Evolutionary conservation across 2,888 invertebrate genomes (phyloP), one percentile per base, ranked within the genome.

Genomic region (Xestia xanthographa): DNA sequence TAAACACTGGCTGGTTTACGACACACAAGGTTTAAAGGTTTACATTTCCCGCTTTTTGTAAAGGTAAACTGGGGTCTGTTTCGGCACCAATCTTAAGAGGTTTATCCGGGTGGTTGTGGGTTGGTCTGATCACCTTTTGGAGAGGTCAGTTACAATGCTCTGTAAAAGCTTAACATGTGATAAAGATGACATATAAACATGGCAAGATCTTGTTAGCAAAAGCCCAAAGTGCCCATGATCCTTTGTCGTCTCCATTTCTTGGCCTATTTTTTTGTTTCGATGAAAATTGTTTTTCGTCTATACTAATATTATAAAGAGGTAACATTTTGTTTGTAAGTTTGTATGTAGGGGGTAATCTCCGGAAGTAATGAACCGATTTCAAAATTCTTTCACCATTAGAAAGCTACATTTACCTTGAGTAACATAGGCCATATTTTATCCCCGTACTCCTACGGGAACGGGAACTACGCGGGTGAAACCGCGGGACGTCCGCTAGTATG

Each of bases 1-100:
- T 87, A 86, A 89, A 89, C 83, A 88, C 72, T 56, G 66, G 60
- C 48, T 65, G 73, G 67, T 79, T 82, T 84, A 79, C 58, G 75
- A 77, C 53, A 75, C 72, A 77, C 69, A 72, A 29, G 62, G 75
- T 62, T 79, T 79, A 70, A 65, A 67, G 65, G 67, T 73, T 67
- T 62, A 72, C 53, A 56, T 71, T 81, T 12, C 66, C 60, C 62
- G 34, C 68, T 84, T 84, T 84, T 84, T 75, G 63, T 65, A 26
- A 56, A 34, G 20, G 53, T 78, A 34, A 48, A 34, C 20, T 56
- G n/a, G 11, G 53, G 73, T 29, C 34, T 72, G 12, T 65, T 72
- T 45, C 5, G 48, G 56, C n/a, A n/a, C 5, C 38, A 17, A 12
- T 50, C 34, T 60, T 29, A 53, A 77, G 17, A 29, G 26, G 45